These are phyloP conservation scores for Alligator mississippiensis DNA, from an alignment of 2,113 vertebrate genomes.

Conservation along the genomic window DNA sequence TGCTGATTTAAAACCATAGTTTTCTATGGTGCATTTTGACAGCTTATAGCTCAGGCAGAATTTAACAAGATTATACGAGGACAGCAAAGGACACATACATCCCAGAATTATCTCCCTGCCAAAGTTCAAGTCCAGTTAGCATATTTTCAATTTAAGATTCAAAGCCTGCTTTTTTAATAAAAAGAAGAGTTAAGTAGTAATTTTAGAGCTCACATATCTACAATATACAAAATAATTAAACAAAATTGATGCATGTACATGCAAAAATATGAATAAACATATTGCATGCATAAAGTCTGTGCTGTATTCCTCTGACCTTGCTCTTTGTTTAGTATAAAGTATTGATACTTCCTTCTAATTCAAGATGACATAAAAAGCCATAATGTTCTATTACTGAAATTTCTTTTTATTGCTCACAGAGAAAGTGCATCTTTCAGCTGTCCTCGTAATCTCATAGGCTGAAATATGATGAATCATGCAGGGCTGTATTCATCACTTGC, in stretches of 20 bases:
- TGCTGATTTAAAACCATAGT: background rate
- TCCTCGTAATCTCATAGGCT: background rate
- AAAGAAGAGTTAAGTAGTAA: background rate
- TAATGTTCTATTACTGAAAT: background rate
- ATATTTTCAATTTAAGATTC: background rate
- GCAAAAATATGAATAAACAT: background rate
- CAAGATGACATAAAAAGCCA: background rate
- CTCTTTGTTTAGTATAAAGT: background rate
- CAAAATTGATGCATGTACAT: background rate
- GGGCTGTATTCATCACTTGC: background rate
- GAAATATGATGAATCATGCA: background rate
- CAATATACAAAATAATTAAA: background rate
- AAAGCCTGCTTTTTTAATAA: background rate
- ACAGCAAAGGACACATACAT: background rate
- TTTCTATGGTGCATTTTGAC: background rate
- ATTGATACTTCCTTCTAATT: background rate
- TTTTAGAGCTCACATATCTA: too few species aligned
- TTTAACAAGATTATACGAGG: background rate
- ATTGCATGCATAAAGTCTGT: background rate
- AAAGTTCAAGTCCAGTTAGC: background rate
- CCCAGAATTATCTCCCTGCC: background rate
- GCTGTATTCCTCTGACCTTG: background rate
- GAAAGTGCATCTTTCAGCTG: background rate
- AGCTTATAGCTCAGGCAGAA: background rate
- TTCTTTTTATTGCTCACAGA: background rate